These are phyloP conservation scores for Eupithecia insigniata DNA, from an alignment of 2,888 invertebrate genomes.

Conservation along the genomic window DNA sequence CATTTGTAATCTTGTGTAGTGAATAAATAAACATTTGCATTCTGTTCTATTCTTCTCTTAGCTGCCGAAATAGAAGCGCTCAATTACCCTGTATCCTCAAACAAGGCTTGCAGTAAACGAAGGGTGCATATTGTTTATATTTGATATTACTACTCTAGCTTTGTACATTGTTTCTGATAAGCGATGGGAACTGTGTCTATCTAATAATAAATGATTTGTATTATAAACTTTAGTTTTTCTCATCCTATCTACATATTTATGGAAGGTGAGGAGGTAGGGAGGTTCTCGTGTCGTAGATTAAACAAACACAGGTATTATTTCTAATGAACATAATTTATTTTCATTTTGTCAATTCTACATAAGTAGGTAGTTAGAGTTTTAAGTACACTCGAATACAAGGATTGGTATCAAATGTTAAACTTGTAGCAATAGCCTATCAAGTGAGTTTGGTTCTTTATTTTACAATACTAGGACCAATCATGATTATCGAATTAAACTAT, in stretches of 20 bases:
- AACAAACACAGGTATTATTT: conserved; percentile 59
- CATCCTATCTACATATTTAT: conserved; percentile 1
- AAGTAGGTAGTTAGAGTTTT: conserved; percentile 75
- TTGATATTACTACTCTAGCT: conserved; percentile 87
- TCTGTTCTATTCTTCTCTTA: conserved; percentile 78
- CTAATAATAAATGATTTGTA: conserved; percentile 89
- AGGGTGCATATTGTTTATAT: conserved; percentile 85
- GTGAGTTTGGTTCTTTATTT: conserved; percentile 79
- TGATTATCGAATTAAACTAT: conserved; percentile 51
- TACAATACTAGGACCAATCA: conserved; percentile 67
- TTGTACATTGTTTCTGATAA: conserved; percentile 89
- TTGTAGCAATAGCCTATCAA: conserved; percentile 77
- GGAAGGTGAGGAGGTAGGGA: conserved; percentile 7
- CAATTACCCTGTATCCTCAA: conserved; percentile 83
- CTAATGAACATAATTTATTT: conserved; percentile 83
- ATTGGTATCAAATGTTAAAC: conserved; percentile 83
- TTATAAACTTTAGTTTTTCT: conserved; percentile 77
- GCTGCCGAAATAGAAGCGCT: conserved; percentile 83
- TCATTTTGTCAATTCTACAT: conserved; percentile 80
- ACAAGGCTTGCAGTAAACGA: conserved; percentile 84
- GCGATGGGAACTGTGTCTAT: conserved; percentile 89
- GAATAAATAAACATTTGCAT: conserved; percentile 79
- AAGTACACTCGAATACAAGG: conserved; percentile 84
- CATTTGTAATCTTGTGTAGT: conserved; percentile 81
- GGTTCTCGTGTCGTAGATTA: conserved; percentile 20